Conservation (phyloP, 2,113 vertebrate species). For the Pollimyrus isidori region DNA sequence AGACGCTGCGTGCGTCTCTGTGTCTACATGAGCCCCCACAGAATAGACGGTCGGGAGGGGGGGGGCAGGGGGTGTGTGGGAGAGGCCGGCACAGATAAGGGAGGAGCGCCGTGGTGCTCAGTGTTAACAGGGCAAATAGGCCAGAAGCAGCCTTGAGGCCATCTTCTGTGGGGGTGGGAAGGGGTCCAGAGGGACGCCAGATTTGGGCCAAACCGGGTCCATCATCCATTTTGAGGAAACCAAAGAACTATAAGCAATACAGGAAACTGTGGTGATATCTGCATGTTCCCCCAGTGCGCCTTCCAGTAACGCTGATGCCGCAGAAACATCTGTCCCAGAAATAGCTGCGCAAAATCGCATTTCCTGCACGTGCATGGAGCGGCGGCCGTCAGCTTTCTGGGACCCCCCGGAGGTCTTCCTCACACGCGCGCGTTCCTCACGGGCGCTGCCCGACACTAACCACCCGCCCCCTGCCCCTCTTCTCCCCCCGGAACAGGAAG, state of each 20-base stretch:
- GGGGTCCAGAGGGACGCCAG: background rate
- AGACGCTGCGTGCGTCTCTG: background rate
- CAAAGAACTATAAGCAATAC: background rate
- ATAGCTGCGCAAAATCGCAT: background rate
- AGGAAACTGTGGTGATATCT: background rate
- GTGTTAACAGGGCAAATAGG: background rate
- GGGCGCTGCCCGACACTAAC: background rate
- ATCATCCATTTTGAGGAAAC: background rate
- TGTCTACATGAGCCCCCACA: background rate
- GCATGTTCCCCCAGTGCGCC: background rate
- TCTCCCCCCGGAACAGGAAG: conserved; percentile 68
- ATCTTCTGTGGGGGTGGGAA: background rate
- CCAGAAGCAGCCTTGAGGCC: background rate
- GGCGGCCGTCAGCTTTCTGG: background rate
- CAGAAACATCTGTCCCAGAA: background rate
- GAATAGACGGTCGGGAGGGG: background rate
- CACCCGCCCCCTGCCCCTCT: background rate
- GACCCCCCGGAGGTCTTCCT: background rate
- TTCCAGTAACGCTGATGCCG: background rate
- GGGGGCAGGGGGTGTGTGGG: background rate
- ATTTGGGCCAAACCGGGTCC: background rate
- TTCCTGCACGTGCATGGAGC: background rate
- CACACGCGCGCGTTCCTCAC: background rate
- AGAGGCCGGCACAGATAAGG: background rate
- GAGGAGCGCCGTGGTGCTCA: background rate